A percentile compares a stretch with the other conserved stretches of the same genome.
phyloP scores from a whole-genome alignment of 1,140 invertebrate species.

The Sminthurides bifidus region DNA sequence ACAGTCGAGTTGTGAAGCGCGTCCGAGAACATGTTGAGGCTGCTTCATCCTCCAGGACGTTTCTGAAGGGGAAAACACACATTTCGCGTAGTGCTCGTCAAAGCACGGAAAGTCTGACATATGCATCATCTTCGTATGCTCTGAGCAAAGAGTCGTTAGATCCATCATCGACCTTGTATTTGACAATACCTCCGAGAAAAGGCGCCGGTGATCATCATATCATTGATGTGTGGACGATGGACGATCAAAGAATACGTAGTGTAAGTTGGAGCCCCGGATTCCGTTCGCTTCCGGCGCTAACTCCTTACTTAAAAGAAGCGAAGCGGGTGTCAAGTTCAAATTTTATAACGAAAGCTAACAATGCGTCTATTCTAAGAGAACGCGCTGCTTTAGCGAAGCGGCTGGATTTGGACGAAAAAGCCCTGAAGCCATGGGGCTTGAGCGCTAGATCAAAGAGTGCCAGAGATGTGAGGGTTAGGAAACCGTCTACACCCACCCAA shows the following conservation, averaged over 20 bases:
- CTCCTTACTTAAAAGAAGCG: constrained; percentile 29
- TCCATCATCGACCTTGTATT: neutral
- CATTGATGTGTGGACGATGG: constrained; percentile 1
- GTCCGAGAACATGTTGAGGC: no score
- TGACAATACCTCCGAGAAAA: neutral
- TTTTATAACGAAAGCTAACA: constrained; percentile 20
- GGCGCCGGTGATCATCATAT: neutral
- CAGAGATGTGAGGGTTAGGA: neutral
- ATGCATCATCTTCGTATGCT: neutral
- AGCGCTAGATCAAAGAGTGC: neutral
- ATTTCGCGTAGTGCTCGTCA: neutral
- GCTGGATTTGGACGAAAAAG: constrained; percentile 1
- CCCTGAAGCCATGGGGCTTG: neutral
- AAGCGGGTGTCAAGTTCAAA: constrained; percentile 23
- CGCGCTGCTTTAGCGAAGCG: constrained; percentile 2
- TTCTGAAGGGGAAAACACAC: no score
- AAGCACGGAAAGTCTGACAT: no score
- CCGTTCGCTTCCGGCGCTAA: constrained; percentile 26
- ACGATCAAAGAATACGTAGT: neutral
- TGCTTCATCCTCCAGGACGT: no score
- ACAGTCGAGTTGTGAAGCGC: no score
- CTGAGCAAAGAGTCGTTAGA: neutral
- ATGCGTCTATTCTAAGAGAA: constrained; percentile 5
- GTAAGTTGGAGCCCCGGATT: constrained; percentile 2
- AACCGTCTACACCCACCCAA: no score